phyloP scores from a whole-genome alignment of 2,113 vertebrate species.

The Sialia sialis region DNA sequence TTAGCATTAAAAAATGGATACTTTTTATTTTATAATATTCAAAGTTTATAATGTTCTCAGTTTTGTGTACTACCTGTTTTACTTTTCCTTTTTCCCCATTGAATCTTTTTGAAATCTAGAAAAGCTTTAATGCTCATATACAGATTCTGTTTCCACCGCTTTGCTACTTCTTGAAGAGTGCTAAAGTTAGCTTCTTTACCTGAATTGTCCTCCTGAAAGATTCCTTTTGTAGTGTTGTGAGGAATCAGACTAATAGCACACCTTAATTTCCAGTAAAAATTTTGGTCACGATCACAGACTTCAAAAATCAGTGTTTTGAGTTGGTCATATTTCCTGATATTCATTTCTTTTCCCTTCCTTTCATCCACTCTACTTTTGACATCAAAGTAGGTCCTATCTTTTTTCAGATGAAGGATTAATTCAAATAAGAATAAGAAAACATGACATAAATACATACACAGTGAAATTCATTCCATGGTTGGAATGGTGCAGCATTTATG shows the following conservation, averaged over 20 bases:
- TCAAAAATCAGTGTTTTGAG: neutral
- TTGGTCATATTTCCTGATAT: constrained; percentile 39
- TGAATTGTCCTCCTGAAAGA: neutral
- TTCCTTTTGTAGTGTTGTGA: neutral
- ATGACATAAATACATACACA: neutral
- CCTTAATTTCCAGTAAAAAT: constrained; percentile 37
- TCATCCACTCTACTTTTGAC: constrained; percentile 30
- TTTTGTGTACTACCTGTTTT: neutral
- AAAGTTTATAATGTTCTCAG: neutral
- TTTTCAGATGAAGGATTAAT: constrained; percentile 7
- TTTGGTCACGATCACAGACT: neutral
- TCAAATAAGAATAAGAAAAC: neutral
- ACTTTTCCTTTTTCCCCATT: neutral
- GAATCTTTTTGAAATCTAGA: neutral
- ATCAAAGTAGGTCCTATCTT: constrained; percentile 3
- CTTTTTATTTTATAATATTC: neutral
- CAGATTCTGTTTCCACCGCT: neutral
- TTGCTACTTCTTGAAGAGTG: neutral
- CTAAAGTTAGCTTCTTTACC: neutral
- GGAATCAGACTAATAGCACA: neutral
- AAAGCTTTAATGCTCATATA: neutral
- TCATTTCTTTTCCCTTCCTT: neutral
- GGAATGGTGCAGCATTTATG: neutral
- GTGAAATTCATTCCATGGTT: neutral
- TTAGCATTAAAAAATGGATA: neutral